Evolutionary conservation across 64 coral and sea anemone genomes (phyloP).

Genomic region (Stylophora pistillata): DNA sequence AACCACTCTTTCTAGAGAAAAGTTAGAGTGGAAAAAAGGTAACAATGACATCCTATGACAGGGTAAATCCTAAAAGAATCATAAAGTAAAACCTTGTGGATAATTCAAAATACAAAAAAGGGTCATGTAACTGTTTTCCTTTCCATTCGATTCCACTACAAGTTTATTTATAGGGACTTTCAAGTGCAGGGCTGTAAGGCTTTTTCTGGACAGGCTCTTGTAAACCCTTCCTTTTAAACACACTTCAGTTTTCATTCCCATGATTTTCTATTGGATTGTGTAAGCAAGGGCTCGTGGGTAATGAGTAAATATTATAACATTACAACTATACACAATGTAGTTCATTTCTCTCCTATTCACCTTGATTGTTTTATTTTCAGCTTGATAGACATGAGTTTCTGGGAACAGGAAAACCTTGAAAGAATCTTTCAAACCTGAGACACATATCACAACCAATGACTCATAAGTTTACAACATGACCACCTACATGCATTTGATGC

Average conservation of each 20-base stretch:
- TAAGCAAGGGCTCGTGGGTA: neutral
- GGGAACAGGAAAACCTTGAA: constrained; percentile 94
- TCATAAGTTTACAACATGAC: neutral
- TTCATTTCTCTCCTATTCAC: constrained; percentile 13
- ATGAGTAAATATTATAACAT: neutral
- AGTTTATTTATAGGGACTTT: no score
- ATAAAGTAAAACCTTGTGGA: no score
- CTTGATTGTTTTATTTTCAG: constrained; percentile 84
- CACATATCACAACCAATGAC: neutral
- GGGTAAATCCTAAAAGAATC: neutral
- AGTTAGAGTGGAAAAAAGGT: neutral
- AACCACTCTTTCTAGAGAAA: constrained; percentile 87
- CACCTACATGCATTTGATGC: neutral
- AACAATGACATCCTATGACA: neutral
- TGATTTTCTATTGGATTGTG: no score
- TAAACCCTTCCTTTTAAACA: neutral
- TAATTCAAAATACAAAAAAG: no score
- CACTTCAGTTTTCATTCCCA: no score
- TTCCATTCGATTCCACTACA: no score
- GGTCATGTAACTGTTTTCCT: no score
- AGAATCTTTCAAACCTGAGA: constrained; percentile 89
- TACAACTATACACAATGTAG: neutral
- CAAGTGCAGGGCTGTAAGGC: no score
- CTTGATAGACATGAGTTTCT: constrained; percentile 89
- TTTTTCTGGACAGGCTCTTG: no score